Evolutionary conservation across 2,113 vertebrate genomes (phyloP), one percentile per base, ranked within the genome.

Genomic region (Manacus vitellinus): DNA sequence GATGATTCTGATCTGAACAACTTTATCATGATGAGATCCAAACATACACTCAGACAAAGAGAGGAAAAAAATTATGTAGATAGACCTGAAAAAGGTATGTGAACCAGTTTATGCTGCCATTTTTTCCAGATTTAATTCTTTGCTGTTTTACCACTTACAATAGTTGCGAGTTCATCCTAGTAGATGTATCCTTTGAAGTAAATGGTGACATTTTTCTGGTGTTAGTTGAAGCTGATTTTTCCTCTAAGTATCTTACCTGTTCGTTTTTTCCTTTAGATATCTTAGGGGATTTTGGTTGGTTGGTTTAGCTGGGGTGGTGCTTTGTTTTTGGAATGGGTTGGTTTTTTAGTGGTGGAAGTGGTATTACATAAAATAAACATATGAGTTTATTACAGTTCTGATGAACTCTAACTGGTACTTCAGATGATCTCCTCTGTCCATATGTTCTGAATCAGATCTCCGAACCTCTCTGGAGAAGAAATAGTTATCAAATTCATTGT

Each of bases 1-100:
- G 92, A 96, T 95, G 81, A 97, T 87, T 97, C 96, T 80, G 98
- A 98, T 70, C 94, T 98, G 77, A 98, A 52, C 13, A 94, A 94
- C 51, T 98, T 98, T 78, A 98, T 98, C 70, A 97, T 95, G 82
- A 95, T 98, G 49, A 95, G 98, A 92, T 98, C 96, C 90, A 98
- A 97, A 81, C 46, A 88, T 37, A 72, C 59, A 13, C 49, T 95
- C 41, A 82, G 24, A 1, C 79, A 39, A 80, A 89, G 7, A 68
- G 54, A 92, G 8, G 77, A 70, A 54, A 27, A 59, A 37, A 49
- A 14, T 54, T 3, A 12, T 59, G 41, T 63, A 85, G 81, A 59
- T 67, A 68, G 78, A 73, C 54, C 96, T 96, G 90, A 80, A 72
- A 86, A 95, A 95, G 97, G 98, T 98, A 92, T 10, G 95, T 95